phyloP scores from a whole-genome alignment of 2,113 vertebrate genomes.

The Phyllostomus hastatus region DNA sequence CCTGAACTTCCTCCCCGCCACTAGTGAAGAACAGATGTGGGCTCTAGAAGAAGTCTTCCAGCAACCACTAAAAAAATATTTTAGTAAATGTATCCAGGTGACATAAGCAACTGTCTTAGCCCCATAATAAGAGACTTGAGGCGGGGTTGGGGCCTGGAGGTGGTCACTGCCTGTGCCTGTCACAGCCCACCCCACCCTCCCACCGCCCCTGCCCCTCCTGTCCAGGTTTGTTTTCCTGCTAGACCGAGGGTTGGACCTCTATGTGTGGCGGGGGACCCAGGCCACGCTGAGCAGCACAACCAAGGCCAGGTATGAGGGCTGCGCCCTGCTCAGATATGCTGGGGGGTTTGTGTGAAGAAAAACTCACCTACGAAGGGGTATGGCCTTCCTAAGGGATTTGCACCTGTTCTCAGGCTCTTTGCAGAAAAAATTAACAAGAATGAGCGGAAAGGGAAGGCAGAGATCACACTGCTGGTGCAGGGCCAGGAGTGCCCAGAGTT shows the following conservation, averaged over 20 bases:
- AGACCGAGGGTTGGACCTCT: conserved; percentile 91
- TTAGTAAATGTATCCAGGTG: neutral
- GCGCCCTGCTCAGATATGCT: neutral
- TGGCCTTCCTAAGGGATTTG: neutral
- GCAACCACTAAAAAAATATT: neutral
- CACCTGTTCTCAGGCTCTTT: conserved; percentile 85
- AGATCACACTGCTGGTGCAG: conserved; percentile 88
- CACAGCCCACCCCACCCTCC: neutral
- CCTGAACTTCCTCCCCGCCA: too few species aligned
- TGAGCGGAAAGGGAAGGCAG: conserved; percentile 94
- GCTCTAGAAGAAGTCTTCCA: neutral
- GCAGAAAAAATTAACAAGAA: conserved; percentile 99
- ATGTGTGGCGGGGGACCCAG: conserved; percentile 91
- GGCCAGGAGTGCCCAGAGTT: conserved; percentile 91
- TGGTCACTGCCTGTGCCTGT: too few species aligned
- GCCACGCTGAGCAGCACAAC: conserved; percentile 93
- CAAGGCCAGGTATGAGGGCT: conserved; percentile 90
- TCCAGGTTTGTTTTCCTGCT: conserved; percentile 93
- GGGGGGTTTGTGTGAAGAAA: neutral
- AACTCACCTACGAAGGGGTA: neutral
- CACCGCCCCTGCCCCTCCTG: neutral
- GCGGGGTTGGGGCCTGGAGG: neutral
- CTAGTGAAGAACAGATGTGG: neutral
- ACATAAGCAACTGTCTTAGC: neutral
- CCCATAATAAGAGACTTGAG: neutral